Conservation (phyloP, 2,888 invertebrate genomes). For the Orchesellides sinensis region DNA sequence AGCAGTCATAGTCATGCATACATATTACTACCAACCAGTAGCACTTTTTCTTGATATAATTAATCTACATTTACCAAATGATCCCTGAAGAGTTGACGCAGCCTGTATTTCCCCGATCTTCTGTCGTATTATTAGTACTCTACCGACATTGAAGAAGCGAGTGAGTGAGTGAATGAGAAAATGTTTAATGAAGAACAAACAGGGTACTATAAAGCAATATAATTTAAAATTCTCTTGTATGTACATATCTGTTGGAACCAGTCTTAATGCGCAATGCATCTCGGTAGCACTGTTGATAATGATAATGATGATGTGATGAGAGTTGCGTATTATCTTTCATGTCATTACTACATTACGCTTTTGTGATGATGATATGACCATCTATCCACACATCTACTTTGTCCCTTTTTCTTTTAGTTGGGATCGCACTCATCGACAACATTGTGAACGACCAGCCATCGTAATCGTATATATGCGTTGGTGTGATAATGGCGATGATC, state of each 20-base stretch:
- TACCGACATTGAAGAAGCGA: not conserved
- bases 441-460: not conserved
- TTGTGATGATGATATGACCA: not conserved
- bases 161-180: not conserved
- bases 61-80: constrained; percentile 60
- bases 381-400: not conserved
- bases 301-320: constrained; percentile 30
- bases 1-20: too few species aligned
- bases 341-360: constrained; percentile 35
- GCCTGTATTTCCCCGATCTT: not conserved
- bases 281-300: constrained; percentile 12
- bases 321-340: constrained; percentile 42
- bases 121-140: constrained; percentile 8
- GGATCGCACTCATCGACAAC: constrained; percentile 17
- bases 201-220: not conserved
- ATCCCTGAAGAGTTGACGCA: constrained; percentile 52
- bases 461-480: too few species aligned
- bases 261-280: not conserved
- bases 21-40: too few species aligned
- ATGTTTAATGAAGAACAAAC: not conserved
- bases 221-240: not conserved
- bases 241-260: not conserved
- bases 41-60: constrained; percentile 29
- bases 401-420: not conserved
- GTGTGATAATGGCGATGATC: not conserved